Evolutionary conservation across 2,797 vertebrate genomes (phyloP), one percentile per base, ranked within the genome.

Genomic region (Anas flavirostris): DNA sequence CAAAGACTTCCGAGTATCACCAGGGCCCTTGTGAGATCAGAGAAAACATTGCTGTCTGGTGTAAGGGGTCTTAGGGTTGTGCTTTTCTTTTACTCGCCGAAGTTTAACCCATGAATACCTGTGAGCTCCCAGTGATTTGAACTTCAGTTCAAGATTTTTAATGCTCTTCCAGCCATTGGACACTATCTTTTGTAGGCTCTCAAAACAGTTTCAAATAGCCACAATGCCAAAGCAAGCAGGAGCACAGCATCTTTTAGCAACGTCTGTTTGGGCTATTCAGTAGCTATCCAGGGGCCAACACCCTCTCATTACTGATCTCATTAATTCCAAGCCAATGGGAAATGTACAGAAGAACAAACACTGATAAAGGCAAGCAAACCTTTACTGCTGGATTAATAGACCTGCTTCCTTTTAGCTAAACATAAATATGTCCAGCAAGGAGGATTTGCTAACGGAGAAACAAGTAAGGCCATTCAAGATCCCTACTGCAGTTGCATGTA

Each of bases 401-500:
- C 43, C 67, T 85, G 4, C 41, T 72, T 72, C 56, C 41, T 31
- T 91, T 58, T 48, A 74, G 13, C 17, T 74, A 53, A 76, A 43
- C n/a, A 8, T 25, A 21, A 82, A 14, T 37, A 25, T 10, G 3
- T 55, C 28, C 52, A 62, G 48, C 41, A 79, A 69, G 25, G 22
- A 44, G 19, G 15, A 41, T 78, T 85, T 80, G 23, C 59, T 31
- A 60, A 9, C 0, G 0, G 8, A 29, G 66, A 39, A 55, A 64
- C 6, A 4, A 67, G 18, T 11, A 62, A 86, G 13, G 7, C 28
- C 19, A 15, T 64, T 79, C 43, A 64, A 68, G 35, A 83, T 83
- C 37, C 0, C 0, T 66, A 25, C 5, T 68, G 37, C 37, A 29
- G 8, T 6, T 10, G 26, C 29, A 21, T 17, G 2, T 35, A 10